These are phyloP conservation scores for Lasioglossum villosulum DNA, from an alignment of 2,888 invertebrate species.

Conservation along the genomic window DNA sequence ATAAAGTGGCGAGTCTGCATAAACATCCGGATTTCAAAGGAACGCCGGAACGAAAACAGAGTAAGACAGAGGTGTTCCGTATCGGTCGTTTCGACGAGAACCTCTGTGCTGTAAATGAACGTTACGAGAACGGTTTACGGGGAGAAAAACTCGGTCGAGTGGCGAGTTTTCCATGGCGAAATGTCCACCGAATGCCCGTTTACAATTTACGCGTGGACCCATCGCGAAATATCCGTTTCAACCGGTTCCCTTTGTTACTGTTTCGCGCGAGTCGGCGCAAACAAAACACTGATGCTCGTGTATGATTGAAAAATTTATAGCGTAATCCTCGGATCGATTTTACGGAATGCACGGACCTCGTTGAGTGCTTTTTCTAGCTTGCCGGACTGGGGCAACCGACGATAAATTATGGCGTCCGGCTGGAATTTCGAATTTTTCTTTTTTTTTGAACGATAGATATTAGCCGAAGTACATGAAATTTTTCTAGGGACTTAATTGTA, in stretches of 20 bases:
- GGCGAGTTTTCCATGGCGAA: not conserved
- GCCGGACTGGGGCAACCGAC: not conserved
- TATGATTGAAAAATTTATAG: conserved; percentile 39
- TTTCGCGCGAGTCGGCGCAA: not conserved
- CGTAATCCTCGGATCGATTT: conserved; percentile 21
- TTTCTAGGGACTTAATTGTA: not conserved
- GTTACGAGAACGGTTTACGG: not conserved
- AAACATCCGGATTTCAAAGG: not conserved
- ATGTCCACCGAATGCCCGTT: not conserved
- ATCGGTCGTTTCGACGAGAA: not conserved
- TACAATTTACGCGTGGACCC: not conserved
- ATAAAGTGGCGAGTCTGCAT: not conserved
- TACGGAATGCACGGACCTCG: not conserved
- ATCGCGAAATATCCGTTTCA: not conserved
- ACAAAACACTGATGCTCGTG: not conserved
- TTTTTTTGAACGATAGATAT: not conserved
- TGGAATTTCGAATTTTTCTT: not conserved
- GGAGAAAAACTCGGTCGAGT: not conserved
- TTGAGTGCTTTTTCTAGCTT: not conserved
- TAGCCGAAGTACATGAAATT: not conserved
- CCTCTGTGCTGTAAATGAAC: not conserved
- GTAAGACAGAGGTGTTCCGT: not conserved
- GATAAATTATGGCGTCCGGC: not conserved
- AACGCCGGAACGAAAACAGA: not conserved
- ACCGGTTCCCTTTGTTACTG: not conserved